Percentiles rank a stretch among this genome's conserved stretches.
phyloP scores from a whole-genome alignment of 2,797 vertebrate genomes.

The Taenioides sp. region DNA sequence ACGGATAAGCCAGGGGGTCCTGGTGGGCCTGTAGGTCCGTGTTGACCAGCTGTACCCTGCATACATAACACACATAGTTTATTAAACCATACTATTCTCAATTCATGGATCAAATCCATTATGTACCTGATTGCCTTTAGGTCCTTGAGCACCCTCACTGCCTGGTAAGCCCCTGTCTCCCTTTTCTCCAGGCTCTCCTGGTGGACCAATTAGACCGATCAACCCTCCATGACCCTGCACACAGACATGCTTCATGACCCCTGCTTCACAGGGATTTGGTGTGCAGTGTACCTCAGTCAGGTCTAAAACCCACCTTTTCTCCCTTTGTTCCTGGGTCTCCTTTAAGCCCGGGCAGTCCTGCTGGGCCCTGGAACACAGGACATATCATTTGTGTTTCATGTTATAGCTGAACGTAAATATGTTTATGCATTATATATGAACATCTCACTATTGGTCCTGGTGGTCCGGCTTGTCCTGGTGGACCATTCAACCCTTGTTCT shows the following conservation, averaged over 20 bases:
- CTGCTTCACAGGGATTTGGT: constrained; percentile 17
- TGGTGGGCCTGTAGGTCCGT: constrained; percentile 83
- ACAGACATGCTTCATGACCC: constrained; percentile 25
- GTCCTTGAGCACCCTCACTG: constrained; percentile 80
- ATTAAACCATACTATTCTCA: constrained; percentile 7
- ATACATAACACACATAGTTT: constrained; percentile 26
- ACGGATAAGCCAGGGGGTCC: constrained; percentile 84
- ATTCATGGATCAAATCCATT: not conserved
- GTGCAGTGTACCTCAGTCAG: not conserved
- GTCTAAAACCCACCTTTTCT: constrained; percentile 83
- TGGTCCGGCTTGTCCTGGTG: constrained; percentile 85
- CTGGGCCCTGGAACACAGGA: constrained; percentile 79
- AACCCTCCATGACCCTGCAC: constrained; percentile 88
- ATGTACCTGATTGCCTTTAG: constrained; percentile 85
- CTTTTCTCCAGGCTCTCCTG: constrained; percentile 91
- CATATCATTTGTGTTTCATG: constrained; percentile 20
- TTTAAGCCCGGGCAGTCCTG: constrained; percentile 88
- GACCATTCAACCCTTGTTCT: constrained; percentile 87
- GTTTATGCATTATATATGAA: constrained; percentile 3
- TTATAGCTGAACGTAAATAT: not conserved
- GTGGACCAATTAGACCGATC: constrained; percentile 87
- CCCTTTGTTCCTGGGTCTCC: constrained; percentile 87
- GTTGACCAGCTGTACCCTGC: constrained; percentile 78
- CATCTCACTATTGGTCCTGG: constrained; percentile 87
- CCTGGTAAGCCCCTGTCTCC: constrained; percentile 90